Base-by-base conservation (phyloP, 2,113 vertebrate species). In the Microtus ochrogaster region DNA sequence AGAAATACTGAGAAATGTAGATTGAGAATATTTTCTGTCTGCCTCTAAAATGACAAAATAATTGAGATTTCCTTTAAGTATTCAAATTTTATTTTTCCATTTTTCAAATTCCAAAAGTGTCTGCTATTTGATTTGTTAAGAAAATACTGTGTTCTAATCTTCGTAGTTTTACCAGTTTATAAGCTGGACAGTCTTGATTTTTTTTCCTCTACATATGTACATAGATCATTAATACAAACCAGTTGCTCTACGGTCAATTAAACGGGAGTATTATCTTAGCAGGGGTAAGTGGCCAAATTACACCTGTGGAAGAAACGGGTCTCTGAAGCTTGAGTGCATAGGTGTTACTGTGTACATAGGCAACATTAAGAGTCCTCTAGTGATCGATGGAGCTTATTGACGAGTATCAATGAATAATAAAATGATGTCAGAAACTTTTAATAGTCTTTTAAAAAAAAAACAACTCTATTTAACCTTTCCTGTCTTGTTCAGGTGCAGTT, bases 341-440 rank as follows among this genome's bases (percentile, higher is more conserved):
- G 76, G 87, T 95, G 79, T 97, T 97, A 96, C 79, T 1, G 0
- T 1, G 0, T 93, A 77, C 30, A 91, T 95, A 96, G 90, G 47
- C 70, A 97, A 82, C 0, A 1, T 96, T 97, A 78, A 94, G 74
- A 91, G 95, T 96, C 83, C 61, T 97, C 33, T 52, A 95, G 95
- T 97, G 22, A 97, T 98, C 95, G 95, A 82, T 98, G 93, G 63
- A 90, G 93, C 0, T 3, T 97, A 98, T 93, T 97, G 98, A 97
- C 98, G 94, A 97, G 93, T 96, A 79, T 89, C 92, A 97, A 77
- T 95, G 65, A 33, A 26, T 82, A 93, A 68, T 72, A 88, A 92
- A 95, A 74, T 96, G 94, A 94, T 98, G 96, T 96, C 89, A 89
- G 96, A 97, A 97, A 97, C 92, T 95, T 95, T 95, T 98, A 98